Percentiles rank a stretch among this genome's conserved stretches.
Conservation (phyloP, 2,888 invertebrate genomes). For the Rhynchonema sp. region DNA sequence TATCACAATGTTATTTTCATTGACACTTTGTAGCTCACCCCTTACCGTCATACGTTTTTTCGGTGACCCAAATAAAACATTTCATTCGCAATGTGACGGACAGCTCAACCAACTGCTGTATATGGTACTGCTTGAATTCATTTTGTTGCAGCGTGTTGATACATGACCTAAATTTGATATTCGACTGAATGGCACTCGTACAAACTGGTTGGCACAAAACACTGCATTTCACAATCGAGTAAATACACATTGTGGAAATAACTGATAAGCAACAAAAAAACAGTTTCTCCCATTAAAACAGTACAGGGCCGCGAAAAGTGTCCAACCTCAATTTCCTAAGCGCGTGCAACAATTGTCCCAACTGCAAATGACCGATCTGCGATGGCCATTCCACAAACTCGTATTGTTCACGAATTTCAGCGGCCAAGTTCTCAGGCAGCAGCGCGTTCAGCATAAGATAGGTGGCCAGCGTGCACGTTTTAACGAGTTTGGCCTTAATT, state of each 20-base stretch:
- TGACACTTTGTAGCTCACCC: too few species aligned
- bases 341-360: neutral
- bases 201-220: too few species aligned
- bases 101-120: slow-evolving; percentile 20
- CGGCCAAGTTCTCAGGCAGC: slow-evolving; percentile 5
- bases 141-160: neutral
- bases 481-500: neutral
- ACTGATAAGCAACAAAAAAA: neutral
- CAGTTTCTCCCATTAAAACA: neutral
- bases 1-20: neutral
- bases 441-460: slow-evolving; percentile 7
- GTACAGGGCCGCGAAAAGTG: too few species aligned
- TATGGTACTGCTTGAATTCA: slow-evolving; percentile 1
- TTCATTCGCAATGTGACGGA: slow-evolving; percentile 22
- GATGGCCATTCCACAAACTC: slow-evolving; percentile 6
- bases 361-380: neutral
- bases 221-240: too few species aligned
- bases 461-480: neutral
- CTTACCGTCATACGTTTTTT: slow-evolving; percentile 6
- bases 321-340: neutral
- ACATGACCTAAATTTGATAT: neutral
- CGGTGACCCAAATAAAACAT: slow-evolving; percentile 16
- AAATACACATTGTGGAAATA: neutral
- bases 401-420: slow-evolving; percentile 5
- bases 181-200: too few species aligned